These are phyloP conservation scores for Anguilla rostrata DNA, from an alignment of 2,113 vertebrate genomes.

Conservation along the genomic window DNA sequence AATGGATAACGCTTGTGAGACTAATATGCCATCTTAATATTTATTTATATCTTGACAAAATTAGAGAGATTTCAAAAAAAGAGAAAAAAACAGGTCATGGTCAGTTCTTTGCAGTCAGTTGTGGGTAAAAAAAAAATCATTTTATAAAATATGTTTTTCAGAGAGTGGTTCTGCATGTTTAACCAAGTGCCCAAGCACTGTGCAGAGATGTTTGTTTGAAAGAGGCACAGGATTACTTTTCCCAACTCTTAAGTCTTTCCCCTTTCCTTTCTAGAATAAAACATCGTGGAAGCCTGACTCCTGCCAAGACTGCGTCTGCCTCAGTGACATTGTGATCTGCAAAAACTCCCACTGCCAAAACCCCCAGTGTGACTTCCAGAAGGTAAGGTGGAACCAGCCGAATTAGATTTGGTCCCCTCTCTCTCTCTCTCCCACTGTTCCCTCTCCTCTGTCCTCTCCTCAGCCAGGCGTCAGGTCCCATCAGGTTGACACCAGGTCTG, in stretches of 20 bases:
- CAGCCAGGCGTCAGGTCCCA: not conserved
- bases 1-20: not conserved
- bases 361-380: slow-evolving; percentile 82
- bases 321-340: slow-evolving; percentile 75
- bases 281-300: slow-evolving; percentile 82
- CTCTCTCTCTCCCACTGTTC: not conserved
- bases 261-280: slow-evolving; percentile 75
- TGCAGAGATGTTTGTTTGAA: not conserved
- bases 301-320: slow-evolving; percentile 84
- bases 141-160: not conserved
- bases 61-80: not conserved
- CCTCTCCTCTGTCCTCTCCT: not conserved
- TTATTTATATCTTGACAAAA: no score
- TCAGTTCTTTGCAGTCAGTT: not conserved
- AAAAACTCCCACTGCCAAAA: slow-evolving; percentile 68
- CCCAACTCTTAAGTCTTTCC: not conserved
- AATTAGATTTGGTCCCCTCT: not conserved
- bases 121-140: not conserved
- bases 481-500: not conserved
- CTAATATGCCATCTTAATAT: not conserved
- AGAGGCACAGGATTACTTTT: not conserved
- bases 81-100: no score
- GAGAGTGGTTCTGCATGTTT: not conserved
- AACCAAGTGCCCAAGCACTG: not conserved
- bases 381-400: slow-evolving; percentile 65